Base-by-base conservation (phyloP, 2,888 invertebrate species). In the Thysanoteuthis rhombus region DNA sequence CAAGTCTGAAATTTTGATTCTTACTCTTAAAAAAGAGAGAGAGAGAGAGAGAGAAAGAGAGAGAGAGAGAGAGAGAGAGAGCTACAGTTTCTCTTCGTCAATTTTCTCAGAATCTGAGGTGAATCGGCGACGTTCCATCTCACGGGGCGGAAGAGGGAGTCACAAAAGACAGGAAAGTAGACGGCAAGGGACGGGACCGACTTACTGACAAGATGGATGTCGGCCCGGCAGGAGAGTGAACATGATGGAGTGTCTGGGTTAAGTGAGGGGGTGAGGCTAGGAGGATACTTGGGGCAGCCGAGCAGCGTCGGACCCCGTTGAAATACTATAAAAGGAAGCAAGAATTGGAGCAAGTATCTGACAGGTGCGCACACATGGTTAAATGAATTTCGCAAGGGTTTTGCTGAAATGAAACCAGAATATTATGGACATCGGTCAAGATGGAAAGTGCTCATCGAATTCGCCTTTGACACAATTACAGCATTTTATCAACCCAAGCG, bases 141-240 rank as follows among this genome's bases (percentile, higher is more conserved):
- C n/a, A n/a, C n/a, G n/a, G n/a, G n/a, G n/a, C n/a, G n/a, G 28
- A 28, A 1, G 58, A 25, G 28, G 58, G 75, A 0, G n/a, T 22
- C 22, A 25, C 0, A 28, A 25, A 52, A 25, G 25, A 52, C 52
- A 52, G 52, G n/a, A 75, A 75, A 75, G 36, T 75, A n/a, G 75
- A 75, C 36, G 75, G n/a, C n/a, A 19, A 75, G 75, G 75, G n/a
- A n/a, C 75, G n/a, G n/a, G 36, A 36, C 75, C n/a, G n/a, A 75
- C n/a, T n/a, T n/a, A 75, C 75, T 75, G 75, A 75, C 75, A 75
- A 75, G 75, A 75, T 75, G 75, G 75, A 75, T 75, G 75, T 75
- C 75, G 75, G 75, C 75, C 75, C n/a, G n/a, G n/a, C n/a, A 36
- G n/a, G n/a, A 36, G 12, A 16, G 16, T 16, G n/a, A 36, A n/a